phyloP scores from a whole-genome alignment of 1,140 invertebrate genomes.

The Drosophila guanche region DNA sequence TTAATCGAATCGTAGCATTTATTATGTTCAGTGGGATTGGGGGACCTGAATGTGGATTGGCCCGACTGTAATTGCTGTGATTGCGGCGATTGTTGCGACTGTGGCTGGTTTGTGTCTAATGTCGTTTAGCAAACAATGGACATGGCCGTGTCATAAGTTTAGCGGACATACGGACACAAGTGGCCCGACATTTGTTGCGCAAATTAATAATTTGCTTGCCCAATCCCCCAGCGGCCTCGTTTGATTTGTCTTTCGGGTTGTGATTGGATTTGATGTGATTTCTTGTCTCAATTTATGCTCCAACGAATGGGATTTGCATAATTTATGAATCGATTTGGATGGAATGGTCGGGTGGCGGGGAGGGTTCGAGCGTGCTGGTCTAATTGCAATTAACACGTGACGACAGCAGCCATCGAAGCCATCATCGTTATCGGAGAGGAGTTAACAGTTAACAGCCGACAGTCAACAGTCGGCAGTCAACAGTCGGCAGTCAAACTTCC shows the following conservation, averaged over 20 bases:
- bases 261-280: constrained; percentile 46
- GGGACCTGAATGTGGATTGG: constrained; percentile 51
- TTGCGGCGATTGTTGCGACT: constrained; percentile 22
- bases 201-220: constrained; percentile 71
- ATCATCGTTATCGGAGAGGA: constrained; percentile 20
- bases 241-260: constrained; percentile 30
- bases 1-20: constrained; percentile 82
- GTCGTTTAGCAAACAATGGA: constrained; percentile 78
- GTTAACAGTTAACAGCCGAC: not conserved
- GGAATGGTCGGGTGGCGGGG: not conserved
- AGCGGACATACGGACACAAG: constrained; percentile 34
- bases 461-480: constrained; percentile 4
- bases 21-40: constrained; percentile 59
- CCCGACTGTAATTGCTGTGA: constrained; percentile 43
- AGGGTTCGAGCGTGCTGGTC: constrained; percentile 50
- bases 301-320: constrained; percentile 27
- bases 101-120: constrained; percentile 71
- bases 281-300: constrained; percentile 63
- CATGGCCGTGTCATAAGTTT: constrained; percentile 70
- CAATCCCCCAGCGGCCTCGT: constrained; percentile 42
- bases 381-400: constrained; percentile 80
- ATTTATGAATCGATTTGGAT: constrained; percentile 23
- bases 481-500: constrained; percentile 17
- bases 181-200: constrained; percentile 68
- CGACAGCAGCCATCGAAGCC: constrained; percentile 51